phyloP scores from a whole-genome alignment of 1,140 invertebrate genomes.

The Temnothorax nylanderi region DNA sequence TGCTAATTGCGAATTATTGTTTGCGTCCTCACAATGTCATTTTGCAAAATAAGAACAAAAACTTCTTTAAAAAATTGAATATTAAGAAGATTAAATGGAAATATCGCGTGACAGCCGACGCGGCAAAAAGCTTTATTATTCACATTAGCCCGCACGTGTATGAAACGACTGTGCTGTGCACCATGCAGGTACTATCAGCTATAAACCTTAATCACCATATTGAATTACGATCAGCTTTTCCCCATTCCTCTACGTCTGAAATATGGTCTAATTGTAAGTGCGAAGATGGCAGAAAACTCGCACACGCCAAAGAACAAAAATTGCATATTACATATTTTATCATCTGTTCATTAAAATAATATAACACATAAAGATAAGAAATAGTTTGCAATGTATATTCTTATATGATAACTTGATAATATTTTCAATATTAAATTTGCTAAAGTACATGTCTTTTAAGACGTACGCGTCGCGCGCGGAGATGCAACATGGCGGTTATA shows the following conservation, averaged over 20 bases:
- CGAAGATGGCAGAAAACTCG: neutral
- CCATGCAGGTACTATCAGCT: slow-evolving; percentile 44
- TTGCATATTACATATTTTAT: neutral
- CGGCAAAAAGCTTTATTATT: slow-evolving; percentile 31
- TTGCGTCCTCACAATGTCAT: neutral
- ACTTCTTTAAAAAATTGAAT: neutral
- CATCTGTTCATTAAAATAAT: neutral
- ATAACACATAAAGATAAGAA: neutral
- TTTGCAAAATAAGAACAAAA: neutral
- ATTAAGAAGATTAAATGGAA: neutral
- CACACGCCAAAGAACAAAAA: neutral
- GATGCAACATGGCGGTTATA: slow-evolving; percentile 7
- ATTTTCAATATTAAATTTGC: neutral
- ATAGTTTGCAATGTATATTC: neutral
- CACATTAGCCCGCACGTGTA: slow-evolving; percentile 30
- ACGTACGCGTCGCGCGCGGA: neutral
- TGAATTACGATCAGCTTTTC: slow-evolving; percentile 46
- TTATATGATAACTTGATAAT: neutral
- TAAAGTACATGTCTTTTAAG: neutral
- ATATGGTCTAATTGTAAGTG: neutral
- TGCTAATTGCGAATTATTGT: neutral
- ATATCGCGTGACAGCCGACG: slow-evolving; percentile 10
- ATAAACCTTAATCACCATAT: slow-evolving; percentile 49
- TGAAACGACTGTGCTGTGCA: neutral
- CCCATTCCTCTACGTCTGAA: neutral